Evolutionary conservation across 2,113 vertebrate species (phyloP).

Genomic region (Peromyscus polionotus): DNA sequence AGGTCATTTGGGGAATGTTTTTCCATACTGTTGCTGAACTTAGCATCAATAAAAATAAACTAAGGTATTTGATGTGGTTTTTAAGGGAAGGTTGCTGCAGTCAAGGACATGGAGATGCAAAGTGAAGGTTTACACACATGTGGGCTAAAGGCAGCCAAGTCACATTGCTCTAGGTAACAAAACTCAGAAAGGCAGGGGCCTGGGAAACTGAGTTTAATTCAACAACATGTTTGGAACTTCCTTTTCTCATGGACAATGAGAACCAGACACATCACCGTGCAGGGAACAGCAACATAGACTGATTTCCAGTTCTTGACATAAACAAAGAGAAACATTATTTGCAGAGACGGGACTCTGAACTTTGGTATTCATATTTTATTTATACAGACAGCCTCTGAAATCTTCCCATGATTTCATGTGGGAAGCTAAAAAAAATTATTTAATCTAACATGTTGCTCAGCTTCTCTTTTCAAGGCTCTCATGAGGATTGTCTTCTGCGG

Average conservation of each 20-base stretch:
- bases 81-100: not conserved
- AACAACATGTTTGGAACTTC: conserved; percentile 31
- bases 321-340: conserved; percentile 64
- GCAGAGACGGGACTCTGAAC: conserved; percentile 32
- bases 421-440: conserved; percentile 34
- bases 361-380: conserved; percentile 66
- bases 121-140: not conserved
- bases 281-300: conserved; percentile 38
- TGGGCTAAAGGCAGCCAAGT: not conserved
- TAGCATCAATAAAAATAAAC: not conserved
- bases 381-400: conserved; percentile 48
- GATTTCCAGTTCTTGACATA: conserved; percentile 31
- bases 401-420: conserved; percentile 52
- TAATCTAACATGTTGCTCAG: conserved; percentile 28
- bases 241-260: not conserved
- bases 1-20: not conserved
- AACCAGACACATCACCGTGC: conserved; percentile 1
- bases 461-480: conserved; percentile 37
- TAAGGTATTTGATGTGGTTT: not conserved
- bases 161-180: not conserved
- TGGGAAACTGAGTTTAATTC: conserved; percentile 29
- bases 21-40: not conserved
- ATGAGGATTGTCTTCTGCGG: not conserved
- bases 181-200: not conserved
- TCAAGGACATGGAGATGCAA: not conserved